Base-by-base conservation (phyloP, 2,113 vertebrate genomes). In the Circaetus cinerascens region DNA sequence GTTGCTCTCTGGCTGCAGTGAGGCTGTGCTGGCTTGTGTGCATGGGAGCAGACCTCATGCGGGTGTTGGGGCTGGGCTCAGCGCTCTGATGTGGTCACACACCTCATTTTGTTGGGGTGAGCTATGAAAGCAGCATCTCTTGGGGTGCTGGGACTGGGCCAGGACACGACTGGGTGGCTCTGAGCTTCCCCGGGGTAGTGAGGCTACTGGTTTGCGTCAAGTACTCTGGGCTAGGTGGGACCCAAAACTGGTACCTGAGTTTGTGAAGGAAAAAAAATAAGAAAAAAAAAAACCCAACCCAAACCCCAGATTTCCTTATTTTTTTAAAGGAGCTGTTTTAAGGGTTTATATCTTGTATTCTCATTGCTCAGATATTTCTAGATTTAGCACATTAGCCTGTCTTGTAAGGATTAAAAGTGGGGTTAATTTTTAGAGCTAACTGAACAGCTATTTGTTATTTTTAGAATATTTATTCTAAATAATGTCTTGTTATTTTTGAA, bases 141-240 rank as follows among this genome's bases (percentile, higher is more conserved):
- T 0, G 0, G 7, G 53, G 50, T 29, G 67, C 64, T 45, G 63
- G 12, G 53, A 7, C 15, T 12, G 55, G 50, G 63, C 50, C 22
- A 36, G 48, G 56, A 27, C 25, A 14, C 0, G 1, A 5, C 50
- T 0, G 2, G 14, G 19, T 2, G 9, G 29, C 27, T 36, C 67
- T 26, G 27, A 26, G 9, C 32, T 71, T 38, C 38, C 29, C n/a
- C 1, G 3, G 56, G 56, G 30, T 5, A 32, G 29, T 1, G 18
- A 71, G 30, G n/a, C 22, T 66, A 10, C 29, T 41, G 25, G 7
- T 68, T 77, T 4, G 0, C 60, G 34, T 76, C 34, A 73, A 64
- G 9, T 30, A 36, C 57, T 76, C 17, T 48, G 46, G 51, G 22
- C 22, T 88, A 48, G 55, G 25, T 36, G 16, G 29, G 15, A 67